Percentiles rank a stretch among this genome's conserved stretches.
Conservation (phyloP, 2,888 invertebrate genomes). For the Eulithis testata region DNA sequence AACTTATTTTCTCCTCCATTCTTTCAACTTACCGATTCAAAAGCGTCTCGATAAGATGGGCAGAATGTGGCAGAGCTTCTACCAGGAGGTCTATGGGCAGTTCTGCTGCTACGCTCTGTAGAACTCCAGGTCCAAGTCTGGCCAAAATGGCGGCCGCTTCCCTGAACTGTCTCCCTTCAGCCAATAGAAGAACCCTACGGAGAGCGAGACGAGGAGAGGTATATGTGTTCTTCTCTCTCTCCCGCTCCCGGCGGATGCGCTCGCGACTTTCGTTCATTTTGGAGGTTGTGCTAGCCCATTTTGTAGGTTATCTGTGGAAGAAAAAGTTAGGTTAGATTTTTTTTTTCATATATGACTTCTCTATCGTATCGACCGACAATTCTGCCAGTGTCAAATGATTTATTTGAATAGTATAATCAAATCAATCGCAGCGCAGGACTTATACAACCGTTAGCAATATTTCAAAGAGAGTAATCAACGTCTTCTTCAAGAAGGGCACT, state of each 20-base stretch:
- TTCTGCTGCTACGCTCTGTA: constrained; percentile 90
- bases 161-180: constrained; percentile 95
- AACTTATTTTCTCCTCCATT: not conserved
- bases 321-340: constrained; percentile 4
- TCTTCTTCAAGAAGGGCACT: no score
- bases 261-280: constrained; percentile 89
- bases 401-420: no score
- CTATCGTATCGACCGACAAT: no score
- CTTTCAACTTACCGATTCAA: constrained; percentile 85
- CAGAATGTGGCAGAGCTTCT: constrained; percentile 95
- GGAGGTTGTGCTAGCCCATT: constrained; percentile 68
- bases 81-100: constrained; percentile 94
- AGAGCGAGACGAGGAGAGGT: constrained; percentile 88
- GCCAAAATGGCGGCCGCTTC: constrained; percentile 95
- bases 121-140: constrained; percentile 91
- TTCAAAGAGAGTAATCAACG: no score
- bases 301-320: constrained; percentile 29
- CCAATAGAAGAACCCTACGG: constrained; percentile 89
- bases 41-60: constrained; percentile 93
- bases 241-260: constrained; percentile 87
- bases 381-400: no score
- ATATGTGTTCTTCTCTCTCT: constrained; percentile 84
- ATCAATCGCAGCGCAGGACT: no score
- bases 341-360: no score
- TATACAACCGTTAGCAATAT: no score